Base-by-base conservation (phyloP, 1,140 invertebrate species). In the Papilio polytes region DNA sequence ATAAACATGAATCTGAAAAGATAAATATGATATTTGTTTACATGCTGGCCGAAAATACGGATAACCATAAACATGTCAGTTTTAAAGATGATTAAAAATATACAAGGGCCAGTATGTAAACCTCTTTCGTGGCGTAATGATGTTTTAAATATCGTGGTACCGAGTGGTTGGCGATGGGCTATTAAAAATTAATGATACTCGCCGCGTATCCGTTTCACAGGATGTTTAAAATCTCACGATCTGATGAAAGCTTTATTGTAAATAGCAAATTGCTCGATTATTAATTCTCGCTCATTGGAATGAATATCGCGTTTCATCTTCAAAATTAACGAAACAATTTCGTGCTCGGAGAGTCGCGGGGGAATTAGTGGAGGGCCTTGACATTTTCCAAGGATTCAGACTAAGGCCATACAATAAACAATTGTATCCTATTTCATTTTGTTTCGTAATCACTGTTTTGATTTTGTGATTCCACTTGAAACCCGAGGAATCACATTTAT, bases 161-260 rank as follows among this genome's bases (percentile, higher is more conserved):
- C 73, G 46, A 76, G 74, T 76, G 41, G 72, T 53, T 31, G 44
- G 74, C 74, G 46, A 76, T 76, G 41, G 74, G 46, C 46, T 76
- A 76, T 76, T 76, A 76, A 76, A 73, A 44, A 73, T 73, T 73
- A 73, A 73, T 73, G 72, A 44, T 73, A 73, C 72, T 73, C 6
- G 72, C 41, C n/a, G 15, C 36, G 41, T 73, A 73, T 73, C 72
- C 72, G 31, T 41, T 73, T 73, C 31, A 41, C 31, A 46, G 36
- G 72, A 73, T 73, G 72, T 44, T 73, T 73, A 70, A 70, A 3
- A 31, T 70, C 63, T 70, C 63, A 31, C 63, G 63, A 70, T 31
- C 63, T 31, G 63, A 70, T 70, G 63, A 70, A 36, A 70, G 22
- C 63, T 70, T 70, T 31, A 70, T 70, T 70, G 63, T 70, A 31